These are phyloP conservation scores for Diabrotica undecimpunctata DNA, from an alignment of 1,140 invertebrate genomes.

Conservation along the genomic window DNA sequence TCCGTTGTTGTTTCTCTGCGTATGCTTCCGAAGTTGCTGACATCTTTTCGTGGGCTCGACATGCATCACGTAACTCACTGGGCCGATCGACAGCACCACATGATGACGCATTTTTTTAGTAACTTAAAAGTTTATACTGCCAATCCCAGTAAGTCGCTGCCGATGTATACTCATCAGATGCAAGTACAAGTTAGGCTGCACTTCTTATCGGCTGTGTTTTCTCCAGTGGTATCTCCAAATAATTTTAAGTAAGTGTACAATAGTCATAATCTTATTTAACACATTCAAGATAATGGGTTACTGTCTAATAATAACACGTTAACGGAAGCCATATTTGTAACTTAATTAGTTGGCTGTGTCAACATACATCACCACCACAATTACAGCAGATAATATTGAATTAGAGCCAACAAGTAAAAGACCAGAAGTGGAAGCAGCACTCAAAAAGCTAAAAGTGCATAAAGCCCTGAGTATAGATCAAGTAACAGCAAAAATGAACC, in stretches of 20 bases:
- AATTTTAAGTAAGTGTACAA: conserved; percentile 63
- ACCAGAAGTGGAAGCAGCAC: too few relatives aligned
- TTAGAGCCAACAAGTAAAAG: too few relatives aligned
- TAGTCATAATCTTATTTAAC: too few relatives aligned
- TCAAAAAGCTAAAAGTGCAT: too few relatives aligned
- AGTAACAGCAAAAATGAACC: too few relatives aligned
- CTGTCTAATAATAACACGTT: too few relatives aligned
- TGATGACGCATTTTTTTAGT: conserved; percentile 91
- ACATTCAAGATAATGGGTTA: too few relatives aligned
- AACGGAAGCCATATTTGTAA: too few relatives aligned
- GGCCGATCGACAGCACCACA: conserved; percentile 83
- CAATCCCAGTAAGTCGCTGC: conserved; percentile 40
- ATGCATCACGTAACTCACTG: conserved; percentile 80
- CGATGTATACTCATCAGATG: conserved; percentile 78
- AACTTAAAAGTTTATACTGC: conserved; percentile 66
- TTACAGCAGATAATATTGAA: too few relatives aligned
- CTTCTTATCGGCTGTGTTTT: conserved; percentile 89
- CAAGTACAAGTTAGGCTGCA: conserved; percentile 87
- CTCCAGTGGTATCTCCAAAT: conserved; percentile 83
- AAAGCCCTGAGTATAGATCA: too few relatives aligned
- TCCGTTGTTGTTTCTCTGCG: conserved; percentile 86
- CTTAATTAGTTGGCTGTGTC: too few relatives aligned
- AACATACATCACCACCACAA: too few relatives aligned
- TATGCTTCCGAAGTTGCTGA: conserved; percentile 83
- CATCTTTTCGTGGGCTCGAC: conserved; percentile 81